phyloP scores from a whole-genome alignment of 2,888 invertebrate genomes.

The Erebia aethiops region DNA sequence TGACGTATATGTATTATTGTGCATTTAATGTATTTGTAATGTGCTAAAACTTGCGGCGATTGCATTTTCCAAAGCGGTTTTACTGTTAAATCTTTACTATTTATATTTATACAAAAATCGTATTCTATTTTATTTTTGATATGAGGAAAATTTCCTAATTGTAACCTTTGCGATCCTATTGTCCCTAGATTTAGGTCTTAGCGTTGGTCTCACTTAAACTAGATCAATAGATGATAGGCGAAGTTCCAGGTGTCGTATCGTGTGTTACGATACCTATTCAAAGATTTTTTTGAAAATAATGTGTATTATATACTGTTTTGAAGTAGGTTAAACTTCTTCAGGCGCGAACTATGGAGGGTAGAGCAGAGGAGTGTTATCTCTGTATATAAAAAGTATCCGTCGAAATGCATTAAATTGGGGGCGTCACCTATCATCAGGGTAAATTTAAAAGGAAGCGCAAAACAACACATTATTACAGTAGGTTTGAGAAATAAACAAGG shows the following conservation, averaged over 20 bases:
- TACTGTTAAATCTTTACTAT: constrained; percentile 30
- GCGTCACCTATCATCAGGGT: too few species aligned
- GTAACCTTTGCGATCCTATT: constrained; percentile 78
- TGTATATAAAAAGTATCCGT: too few species aligned
- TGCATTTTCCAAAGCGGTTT: constrained; percentile 16
- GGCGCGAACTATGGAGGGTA: too few species aligned
- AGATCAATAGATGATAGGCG: not conserved
- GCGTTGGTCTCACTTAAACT: constrained; percentile 16
- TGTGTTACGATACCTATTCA: not conserved
- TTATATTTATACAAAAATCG: constrained; percentile 27
- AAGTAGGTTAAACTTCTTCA: too few species aligned
- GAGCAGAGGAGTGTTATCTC: too few species aligned
- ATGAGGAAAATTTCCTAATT: constrained; percentile 42
- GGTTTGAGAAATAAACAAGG: too few species aligned
- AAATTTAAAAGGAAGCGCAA: too few species aligned
- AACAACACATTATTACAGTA: too few species aligned
- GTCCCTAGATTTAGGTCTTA: constrained; percentile 75
- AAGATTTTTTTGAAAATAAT: too few species aligned
- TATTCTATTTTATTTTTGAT: constrained; percentile 38
- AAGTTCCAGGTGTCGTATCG: not conserved
- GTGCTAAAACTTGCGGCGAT: constrained; percentile 12
- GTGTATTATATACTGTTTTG: too few species aligned
- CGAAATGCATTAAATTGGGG: too few species aligned
- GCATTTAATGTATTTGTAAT: constrained; percentile 22
- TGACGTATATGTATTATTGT: constrained; percentile 13